Base-by-base conservation (phyloP, 2,113 vertebrate genomes). In the Erinaceus europaeus region DNA sequence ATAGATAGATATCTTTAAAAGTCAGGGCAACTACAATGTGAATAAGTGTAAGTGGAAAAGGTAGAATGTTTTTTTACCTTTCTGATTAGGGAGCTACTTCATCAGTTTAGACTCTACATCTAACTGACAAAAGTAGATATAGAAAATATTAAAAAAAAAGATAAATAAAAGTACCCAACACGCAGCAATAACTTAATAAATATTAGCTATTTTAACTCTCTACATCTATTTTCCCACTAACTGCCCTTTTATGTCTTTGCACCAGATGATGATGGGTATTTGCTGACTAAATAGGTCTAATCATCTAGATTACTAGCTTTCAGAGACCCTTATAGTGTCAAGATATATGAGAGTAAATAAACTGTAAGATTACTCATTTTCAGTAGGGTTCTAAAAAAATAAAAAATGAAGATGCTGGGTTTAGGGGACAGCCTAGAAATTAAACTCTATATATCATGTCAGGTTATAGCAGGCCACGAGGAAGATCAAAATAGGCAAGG, bases 371-470 rank as follows among this genome's bases (percentile, higher is more conserved):
- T 36, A 81, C 48, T 86, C 14, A 64, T 86, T 62, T 55, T 6
- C 71, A 3, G 9, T 38, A 88, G n/a, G 62, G 62, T 83, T 91
- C 71, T 68, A 77, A 89, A 79, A 74, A n/a, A n/a, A n/a, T n/a
- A n/a, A n/a, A 32, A n/a, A 5, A 23, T 15, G 34, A 80, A 52
- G 10, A 62, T 21, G 2, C 18, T 59, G 21, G 25, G 2, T n/a
- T n/a, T n/a, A n/a, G 55, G 53, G 76, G 36, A 25, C 15, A 69
- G 44, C 20, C 9, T 10, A 48, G 85, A 27, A 25, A 84, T n/a
- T 36, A 62, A 48, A 62, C 48, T n/a, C n/a, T n/a, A n/a, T n/a
- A 6, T 34, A 2, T 59, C 71, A 52, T 17, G 13, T 18, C 36
- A 69, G 34, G 53, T 17, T 52, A 38, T 25, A 3, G n/a, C 40